Conservation (phyloP, 2,113 vertebrate genomes). For the Oceanites oceanicus region DNA sequence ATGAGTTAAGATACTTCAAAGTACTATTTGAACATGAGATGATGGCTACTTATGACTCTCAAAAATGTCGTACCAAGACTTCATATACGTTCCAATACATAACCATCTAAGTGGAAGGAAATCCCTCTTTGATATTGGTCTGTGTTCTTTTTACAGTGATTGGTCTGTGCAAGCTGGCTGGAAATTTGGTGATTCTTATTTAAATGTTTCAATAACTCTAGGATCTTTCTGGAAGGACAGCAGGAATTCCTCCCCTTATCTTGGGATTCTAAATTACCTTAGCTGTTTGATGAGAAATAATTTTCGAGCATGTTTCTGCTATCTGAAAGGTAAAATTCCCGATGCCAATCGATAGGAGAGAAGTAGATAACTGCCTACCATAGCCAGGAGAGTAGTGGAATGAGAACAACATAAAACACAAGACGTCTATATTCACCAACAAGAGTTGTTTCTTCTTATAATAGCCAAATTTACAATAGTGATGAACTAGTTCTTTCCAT, state of each 20-base stretch:
- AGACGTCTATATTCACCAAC: not conserved
- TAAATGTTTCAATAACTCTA: not conserved
- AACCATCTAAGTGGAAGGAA: not conserved
- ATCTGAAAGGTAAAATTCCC: not conserved
- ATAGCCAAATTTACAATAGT: not conserved
- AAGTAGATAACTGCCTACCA: not conserved
- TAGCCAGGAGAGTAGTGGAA: not conserved
- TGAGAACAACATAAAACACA: not conserved
- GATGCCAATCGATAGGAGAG: not conserved
- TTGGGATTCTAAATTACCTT: not conserved
- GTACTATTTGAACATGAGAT: not conserved
- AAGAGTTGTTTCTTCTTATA: not conserved
- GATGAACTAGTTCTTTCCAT: not conserved
- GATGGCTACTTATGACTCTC: not conserved
- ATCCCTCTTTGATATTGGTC: not conserved
- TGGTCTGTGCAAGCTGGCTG: not conserved
- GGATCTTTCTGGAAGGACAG: not conserved
- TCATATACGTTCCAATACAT: not conserved
- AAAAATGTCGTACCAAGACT: accelerated
- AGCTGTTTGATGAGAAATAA: not conserved
- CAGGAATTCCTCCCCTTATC: not conserved
- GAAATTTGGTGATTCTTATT: not conserved
- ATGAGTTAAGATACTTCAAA: not conserved
- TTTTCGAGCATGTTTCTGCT: not conserved
- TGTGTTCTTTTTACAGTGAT: not conserved